Base-by-base conservation (phyloP, 2,113 vertebrate species). In the Uropsilus gracilis region DNA sequence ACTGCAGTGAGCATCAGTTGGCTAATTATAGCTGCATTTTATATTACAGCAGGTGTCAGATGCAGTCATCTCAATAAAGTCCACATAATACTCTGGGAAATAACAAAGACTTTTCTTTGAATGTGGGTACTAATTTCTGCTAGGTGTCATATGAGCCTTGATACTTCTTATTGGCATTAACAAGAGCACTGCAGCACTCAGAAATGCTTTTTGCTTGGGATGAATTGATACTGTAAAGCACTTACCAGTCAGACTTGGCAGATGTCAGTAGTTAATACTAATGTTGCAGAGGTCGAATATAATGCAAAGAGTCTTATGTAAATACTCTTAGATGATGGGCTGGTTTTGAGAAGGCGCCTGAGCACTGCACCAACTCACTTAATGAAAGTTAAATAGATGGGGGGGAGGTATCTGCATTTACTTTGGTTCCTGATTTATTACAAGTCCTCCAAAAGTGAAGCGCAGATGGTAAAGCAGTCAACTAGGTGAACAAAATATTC, bases 21-120 rank as follows among this genome's bases (percentile, higher is more conserved):
- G 97, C 98, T 99, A 99, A 99, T 99, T 99, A 98, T 98, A 98
- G 98, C 98, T 98, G 98, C 98, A 98, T 98, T 98, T 98, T 98
- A 98, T 98, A 98, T 98, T 98, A 98, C 98, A 98, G 98, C 98
- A 98, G 98, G 98, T 98, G 98, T 98, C 98, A 98, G 98, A 98
- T 98, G 98, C 97, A 98, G 98, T 98, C 98, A 98, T 98, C 98
- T 98, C 98, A 98, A 98, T 99, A 98, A 98, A 98, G 98, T 98
- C 98, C 98, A 98, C 98, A 98, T 98, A 99, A 98, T 98, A 98
- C 98, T 98, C 97, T 94, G 97, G 94, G 96, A 98, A 98, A 98
- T 98, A 98, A 98, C 98, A 98, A 98, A 98, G 98, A 98, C 98
- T 98, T 98, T 98, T 98, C 98, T 98, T 97, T 98, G 98, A 98